Evolutionary conservation across 2,797 vertebrate genomes (phyloP), one percentile per base, ranked within the genome.

Genomic region (Oreochromis grahami): DNA sequence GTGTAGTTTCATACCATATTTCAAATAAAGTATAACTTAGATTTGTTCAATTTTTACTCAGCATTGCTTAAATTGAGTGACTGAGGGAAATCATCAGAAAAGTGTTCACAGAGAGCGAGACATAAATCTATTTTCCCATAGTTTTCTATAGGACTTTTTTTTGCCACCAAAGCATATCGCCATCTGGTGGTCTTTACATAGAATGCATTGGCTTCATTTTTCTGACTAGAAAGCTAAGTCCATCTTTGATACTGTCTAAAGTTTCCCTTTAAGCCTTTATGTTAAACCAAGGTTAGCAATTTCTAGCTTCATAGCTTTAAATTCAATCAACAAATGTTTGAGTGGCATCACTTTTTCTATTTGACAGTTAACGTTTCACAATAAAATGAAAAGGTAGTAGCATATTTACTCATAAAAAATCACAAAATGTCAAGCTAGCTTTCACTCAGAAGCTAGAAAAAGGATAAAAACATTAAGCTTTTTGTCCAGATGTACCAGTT

Each of bases 311-410:
- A 45, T 7, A 72, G 41, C 41, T 72, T 72, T 17, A 72, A 14
- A 45, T 45, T 72, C 21, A 19, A 7, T 72, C 14, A 0, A 72
- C 21, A 29, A 45, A 26, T 19, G 24, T 29, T 72, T 45, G 65
- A 45, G 21, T 45, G 24, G 9, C 9, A 72, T 45, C 24, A 41
- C 12, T 19, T 72, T 24, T 29, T 29, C 4, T 72, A 45, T 72
- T 70, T 26, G 21, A 7, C 0, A 48, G 14, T 29, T 5, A 70
- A 45, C 24, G 0, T 10, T 70, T 26, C 38, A 1, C 65, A 26
- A 43, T 45, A 70, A 70, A 45, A 26, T 70, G 5, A 70, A 29
- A 70, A 26, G 41, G 12, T 26, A 26, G 6, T 45, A 2, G 38
- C 38, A 26, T 70, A 0, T 65, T 65, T 41, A 38, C 63, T 38